Conservation (phyloP, 2,888 invertebrate species). For the Lepidocyrtinus sp. region DNA sequence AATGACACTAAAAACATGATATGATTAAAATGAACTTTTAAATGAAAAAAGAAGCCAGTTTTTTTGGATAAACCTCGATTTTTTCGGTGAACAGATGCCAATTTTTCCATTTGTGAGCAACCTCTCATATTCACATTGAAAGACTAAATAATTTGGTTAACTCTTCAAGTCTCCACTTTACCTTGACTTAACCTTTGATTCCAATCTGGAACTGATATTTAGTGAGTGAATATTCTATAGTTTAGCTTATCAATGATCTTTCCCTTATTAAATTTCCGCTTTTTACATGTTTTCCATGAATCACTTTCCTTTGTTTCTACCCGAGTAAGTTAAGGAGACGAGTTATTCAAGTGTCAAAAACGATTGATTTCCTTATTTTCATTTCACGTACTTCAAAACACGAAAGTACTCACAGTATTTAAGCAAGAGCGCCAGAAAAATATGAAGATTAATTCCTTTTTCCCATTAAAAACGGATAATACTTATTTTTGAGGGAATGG, state of each 20-base stretch:
- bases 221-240: no score
- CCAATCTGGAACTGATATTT: no score
- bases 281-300: neutral
- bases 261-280: neutral
- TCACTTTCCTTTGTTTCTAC: neutral
- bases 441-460: neutral
- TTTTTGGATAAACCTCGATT: neutral
- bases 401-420: no score
- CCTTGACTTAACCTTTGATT: no score
- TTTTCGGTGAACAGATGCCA: neutral
- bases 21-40: neutral
- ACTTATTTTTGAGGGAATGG: no score
- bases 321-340: no score
- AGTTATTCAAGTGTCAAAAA: slow-evolving; percentile 52
- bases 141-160: no score
- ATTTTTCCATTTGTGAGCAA: no score
- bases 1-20: slow-evolving; percentile 15
- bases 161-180: no score
- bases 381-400: no score
- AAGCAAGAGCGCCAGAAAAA: no score
- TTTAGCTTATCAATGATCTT: slow-evolving; percentile 13
- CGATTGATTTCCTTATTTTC: slow-evolving; percentile 2
- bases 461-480: neutral
- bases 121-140: no score
- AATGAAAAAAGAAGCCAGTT: neutral